These are phyloP conservation scores for Amazona ochrocephala DNA, from an alignment of 2,797 vertebrate species.

Conservation along the genomic window DNA sequence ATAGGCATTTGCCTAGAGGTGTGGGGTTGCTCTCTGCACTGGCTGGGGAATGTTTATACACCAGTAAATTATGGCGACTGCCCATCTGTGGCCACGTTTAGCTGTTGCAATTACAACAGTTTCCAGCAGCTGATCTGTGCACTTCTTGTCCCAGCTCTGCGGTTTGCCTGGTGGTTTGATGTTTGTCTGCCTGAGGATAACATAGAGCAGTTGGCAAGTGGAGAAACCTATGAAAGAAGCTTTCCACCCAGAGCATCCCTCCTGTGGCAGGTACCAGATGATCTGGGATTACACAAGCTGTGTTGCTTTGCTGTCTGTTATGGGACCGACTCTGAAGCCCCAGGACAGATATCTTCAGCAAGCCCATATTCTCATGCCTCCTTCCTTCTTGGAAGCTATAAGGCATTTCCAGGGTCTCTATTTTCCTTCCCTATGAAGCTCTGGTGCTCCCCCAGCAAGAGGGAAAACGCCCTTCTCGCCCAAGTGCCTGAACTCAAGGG, in stretches of 20 bases:
- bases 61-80: slow-evolving; percentile 28
- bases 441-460: not conserved
- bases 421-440: not conserved
- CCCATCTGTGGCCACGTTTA: not conserved
- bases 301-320: not conserved
- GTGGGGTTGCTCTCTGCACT: fast-evolving
- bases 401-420: not conserved
- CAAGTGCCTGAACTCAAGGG: not conserved
- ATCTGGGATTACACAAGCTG: not conserved
- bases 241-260: not conserved
- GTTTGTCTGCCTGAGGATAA: not conserved
- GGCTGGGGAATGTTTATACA: not conserved
- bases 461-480: not conserved
- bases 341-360: not conserved
- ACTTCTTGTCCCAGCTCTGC: fast-evolving
- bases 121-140: not conserved
- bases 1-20: not conserved
- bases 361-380: not conserved
- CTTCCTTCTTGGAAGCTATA: not conserved
- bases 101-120: not conserved
- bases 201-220: fast-evolving
- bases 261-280: not conserved
- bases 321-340: not conserved
- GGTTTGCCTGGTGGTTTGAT: not conserved
- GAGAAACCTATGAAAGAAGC: not conserved